Conservation (phyloP, 2,797 vertebrate genomes). For the Alectoris magna region DNA sequence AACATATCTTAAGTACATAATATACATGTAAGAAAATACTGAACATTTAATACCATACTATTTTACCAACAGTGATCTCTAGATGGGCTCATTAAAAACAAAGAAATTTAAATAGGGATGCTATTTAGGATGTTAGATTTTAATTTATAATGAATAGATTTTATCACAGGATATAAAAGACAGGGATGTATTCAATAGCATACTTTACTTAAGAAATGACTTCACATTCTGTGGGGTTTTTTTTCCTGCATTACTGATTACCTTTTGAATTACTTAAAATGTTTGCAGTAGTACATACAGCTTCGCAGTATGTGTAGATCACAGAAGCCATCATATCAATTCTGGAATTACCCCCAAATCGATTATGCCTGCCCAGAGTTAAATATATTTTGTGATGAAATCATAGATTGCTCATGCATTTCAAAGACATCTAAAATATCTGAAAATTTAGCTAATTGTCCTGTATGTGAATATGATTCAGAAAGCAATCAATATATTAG, state of each 20-base stretch:
- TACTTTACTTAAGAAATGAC: background rate
- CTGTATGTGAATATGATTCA: background rate
- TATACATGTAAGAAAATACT: background rate
- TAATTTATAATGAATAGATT: background rate
- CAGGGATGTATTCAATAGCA: fast-evolving
- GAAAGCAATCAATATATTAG: background rate
- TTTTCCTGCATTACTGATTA: background rate
- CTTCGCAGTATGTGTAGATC: background rate
- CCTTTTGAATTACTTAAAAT: background rate
- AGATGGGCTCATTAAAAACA: background rate
- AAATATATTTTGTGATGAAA: background rate
- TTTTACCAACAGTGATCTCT: background rate
- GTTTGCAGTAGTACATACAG: background rate
- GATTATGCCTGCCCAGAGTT: background rate
- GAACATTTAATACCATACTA: background rate
- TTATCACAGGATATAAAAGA: background rate
- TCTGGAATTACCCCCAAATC: background rate
- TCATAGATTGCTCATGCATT: background rate
- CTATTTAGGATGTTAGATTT: background rate
- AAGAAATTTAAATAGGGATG: background rate
- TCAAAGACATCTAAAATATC: background rate
- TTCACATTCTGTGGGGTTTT: background rate
- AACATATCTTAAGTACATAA: background rate
- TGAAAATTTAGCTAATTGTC: background rate
- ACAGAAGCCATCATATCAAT: background rate